Percentiles rank a stretch among this genome's conserved stretches.
Conservation (phyloP, 2,113 vertebrate genomes). For the Micronycteris hirsuta region DNA sequence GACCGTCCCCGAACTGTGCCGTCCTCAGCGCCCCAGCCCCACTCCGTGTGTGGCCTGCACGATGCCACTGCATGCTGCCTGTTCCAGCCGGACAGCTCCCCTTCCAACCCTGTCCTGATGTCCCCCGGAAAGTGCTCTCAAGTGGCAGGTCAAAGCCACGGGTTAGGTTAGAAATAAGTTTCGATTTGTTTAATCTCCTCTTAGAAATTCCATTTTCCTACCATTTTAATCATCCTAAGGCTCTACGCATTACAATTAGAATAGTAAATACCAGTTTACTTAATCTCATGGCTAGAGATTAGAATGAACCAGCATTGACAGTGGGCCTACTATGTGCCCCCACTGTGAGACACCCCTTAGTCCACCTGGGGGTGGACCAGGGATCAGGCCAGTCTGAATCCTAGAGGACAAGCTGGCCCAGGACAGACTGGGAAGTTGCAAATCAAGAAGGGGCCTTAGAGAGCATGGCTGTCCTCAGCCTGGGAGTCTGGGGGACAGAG, state of each 20-base stretch:
- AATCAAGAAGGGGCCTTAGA: neutral
- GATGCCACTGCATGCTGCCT: neutral
- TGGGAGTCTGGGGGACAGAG: neutral
- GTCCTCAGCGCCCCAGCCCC: neutral
- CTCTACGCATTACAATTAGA: neutral
- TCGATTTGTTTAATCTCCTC: neutral
- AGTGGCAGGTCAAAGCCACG: neutral
- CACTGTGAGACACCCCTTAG: neutral
- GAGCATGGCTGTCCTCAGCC: neutral
- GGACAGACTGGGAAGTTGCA: neutral
- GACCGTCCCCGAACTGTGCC: neutral
- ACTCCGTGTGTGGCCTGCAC: neutral
- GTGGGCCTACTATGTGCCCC: neutral
- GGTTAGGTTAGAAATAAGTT: neutral
- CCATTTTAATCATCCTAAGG: neutral
- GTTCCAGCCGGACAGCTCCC: neutral
- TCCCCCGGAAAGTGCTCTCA: neutral
- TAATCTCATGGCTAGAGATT: neutral
- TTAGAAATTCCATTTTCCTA: constrained; percentile 17
- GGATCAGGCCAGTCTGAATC: neutral
- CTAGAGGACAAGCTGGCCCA: neutral
- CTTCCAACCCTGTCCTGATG: too few species aligned
- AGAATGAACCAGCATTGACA: neutral
- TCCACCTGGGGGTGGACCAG: neutral
- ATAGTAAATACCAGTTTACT: neutral